Percentiles rank a stretch among this genome's conserved stretches.
Evolutionary conservation across 2,797 vertebrate genomes (phyloP).

Genomic region (Poecilia wingei): DNA sequence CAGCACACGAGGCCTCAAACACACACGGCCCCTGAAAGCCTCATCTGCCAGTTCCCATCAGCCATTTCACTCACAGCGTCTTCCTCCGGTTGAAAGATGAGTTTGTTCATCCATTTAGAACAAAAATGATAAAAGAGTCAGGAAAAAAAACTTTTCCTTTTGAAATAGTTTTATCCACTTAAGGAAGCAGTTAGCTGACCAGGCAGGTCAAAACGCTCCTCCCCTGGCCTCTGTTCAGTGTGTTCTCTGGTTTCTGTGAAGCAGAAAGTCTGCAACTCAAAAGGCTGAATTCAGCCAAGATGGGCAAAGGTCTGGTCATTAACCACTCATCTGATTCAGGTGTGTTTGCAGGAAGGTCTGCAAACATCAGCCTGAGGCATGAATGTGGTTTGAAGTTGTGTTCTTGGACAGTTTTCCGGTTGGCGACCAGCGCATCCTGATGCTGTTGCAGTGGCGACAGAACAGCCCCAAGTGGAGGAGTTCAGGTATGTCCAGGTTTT

Average conservation of each 20-base stretch:
- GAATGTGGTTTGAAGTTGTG: not conserved
- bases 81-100: not conserved
- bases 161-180: not conserved
- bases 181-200: not conserved
- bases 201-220: not conserved
- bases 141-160: not conserved
- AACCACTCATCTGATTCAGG: not conserved
- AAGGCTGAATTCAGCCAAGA: not conserved
- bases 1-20: slow-evolving; percentile 2
- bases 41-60: slow-evolving; percentile 5
- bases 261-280: not conserved
- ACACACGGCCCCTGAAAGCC: slow-evolving; percentile 10
- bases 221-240: not conserved
- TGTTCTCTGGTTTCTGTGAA: not conserved
- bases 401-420: not conserved
- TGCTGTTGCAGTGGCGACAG: not conserved
- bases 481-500: too few species aligned
- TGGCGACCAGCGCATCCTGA: not conserved
- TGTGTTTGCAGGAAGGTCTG: not conserved
- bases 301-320: not conserved
- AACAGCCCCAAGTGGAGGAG: not conserved
- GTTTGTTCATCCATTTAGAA: not conserved
- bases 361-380: not conserved
- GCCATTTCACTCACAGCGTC: not conserved
- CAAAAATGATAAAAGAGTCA: not conserved